A percentile compares a stretch with the other conserved stretches of the same genome.
phyloP scores from a whole-genome alignment of 2,113 vertebrate species.

The Dinomys branickii region DNA sequence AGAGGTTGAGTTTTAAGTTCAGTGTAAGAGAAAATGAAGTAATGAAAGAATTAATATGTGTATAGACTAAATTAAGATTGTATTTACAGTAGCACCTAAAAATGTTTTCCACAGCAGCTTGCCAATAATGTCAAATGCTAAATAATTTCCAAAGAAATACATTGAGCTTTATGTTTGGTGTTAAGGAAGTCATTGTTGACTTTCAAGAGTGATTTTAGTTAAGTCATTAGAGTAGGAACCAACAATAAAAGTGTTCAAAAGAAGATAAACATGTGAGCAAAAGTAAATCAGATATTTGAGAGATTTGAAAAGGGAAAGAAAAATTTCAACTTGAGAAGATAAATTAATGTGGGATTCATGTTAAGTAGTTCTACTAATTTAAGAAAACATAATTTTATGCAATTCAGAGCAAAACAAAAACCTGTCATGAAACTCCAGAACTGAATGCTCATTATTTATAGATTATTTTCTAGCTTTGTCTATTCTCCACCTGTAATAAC shows the following conservation, averaged over 20 bases:
- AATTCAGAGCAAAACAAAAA: background rate
- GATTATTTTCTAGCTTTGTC: background rate
- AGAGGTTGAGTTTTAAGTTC: constrained; percentile 3
- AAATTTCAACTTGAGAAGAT: constrained; percentile 3
- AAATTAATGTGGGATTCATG: background rate
- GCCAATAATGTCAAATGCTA: background rate
- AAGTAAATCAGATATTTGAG: constrained; percentile 20
- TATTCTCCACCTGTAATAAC: background rate
- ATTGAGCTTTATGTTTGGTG: constrained; percentile 7
- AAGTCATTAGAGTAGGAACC: background rate
- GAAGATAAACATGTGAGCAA: background rate
- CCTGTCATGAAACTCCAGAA: background rate
- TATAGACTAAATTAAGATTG: background rate
- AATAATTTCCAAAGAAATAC: constrained; percentile 7
- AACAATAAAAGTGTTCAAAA: background rate
- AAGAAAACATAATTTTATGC: constrained; percentile 16
- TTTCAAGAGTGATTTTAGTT: background rate
- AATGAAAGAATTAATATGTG: background rate
- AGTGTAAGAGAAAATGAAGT: background rate
- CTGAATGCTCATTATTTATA: background rate
- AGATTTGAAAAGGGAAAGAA: constrained; percentile 40
- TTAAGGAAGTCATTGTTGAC: background rate
- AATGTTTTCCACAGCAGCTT: background rate
- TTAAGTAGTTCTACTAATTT: constrained; percentile 4
- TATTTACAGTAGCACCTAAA: background rate